A percentile compares a stretch with the other conserved stretches of the same genome.
These are phyloP conservation scores for Lasioglossum lativentre DNA, from an alignment of 2,888 invertebrate genomes.

Conservation along the genomic window DNA sequence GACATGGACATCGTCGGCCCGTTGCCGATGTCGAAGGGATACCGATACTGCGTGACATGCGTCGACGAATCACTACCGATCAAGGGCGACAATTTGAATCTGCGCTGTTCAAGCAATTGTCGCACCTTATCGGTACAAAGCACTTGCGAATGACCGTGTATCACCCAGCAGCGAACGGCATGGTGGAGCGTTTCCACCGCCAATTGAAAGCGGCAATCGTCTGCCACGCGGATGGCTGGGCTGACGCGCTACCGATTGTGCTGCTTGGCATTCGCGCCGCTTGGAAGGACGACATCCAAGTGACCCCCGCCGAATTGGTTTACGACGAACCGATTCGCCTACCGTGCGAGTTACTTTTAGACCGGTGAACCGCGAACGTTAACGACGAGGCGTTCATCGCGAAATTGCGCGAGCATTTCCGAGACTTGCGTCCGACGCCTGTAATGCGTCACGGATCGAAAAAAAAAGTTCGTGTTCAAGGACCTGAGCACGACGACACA, in stretches of 20 bases:
- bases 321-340: no score
- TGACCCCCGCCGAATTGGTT: background rate
- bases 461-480: no score
- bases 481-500: no score
- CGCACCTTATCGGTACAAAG: background rate
- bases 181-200: background rate
- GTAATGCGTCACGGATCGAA: no score
- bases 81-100: no score
- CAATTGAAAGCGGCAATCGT: background rate
- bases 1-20: conserved; percentile 10
- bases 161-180: background rate
- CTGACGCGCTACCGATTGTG: background rate
- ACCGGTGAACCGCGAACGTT: no score
- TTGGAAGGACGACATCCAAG: background rate
- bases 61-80: no score
- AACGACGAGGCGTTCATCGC: no score
- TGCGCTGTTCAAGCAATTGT: background rate
- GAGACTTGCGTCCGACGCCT: no score
- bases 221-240: background rate
- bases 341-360: no score
- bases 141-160: no score
- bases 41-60: background rate
- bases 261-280: background rate
- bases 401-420: no score
- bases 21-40: conserved; percentile 2